Evolutionary conservation across 2,888 invertebrate species (phyloP).

Genomic region (Plebejus argus): DNA sequence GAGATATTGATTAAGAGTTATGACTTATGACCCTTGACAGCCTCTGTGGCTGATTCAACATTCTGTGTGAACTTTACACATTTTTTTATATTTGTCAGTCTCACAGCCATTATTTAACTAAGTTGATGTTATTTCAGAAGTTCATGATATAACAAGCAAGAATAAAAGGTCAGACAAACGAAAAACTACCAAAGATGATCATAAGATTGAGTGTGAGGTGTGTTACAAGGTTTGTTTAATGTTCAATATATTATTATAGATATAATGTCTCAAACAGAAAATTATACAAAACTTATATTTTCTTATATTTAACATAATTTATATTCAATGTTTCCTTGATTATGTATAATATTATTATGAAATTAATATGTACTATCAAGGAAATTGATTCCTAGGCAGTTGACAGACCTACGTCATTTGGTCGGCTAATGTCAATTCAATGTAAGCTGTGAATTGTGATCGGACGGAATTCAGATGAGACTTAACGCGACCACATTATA

Average conservation of each 20-base stretch:
- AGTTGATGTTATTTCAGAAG: constrained; percentile 32
- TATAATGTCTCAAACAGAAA: neutral
- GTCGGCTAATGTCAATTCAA: no score
- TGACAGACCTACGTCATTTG: no score
- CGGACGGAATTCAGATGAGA: no score
- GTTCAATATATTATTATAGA: neutral
- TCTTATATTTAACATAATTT: no score
- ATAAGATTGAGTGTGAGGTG: constrained; percentile 42
- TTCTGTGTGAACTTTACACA: neutral
- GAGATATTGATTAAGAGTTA: no score
- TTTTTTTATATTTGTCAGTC: neutral
- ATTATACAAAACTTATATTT: neutral
- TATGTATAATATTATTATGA: no score
- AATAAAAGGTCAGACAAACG: constrained; percentile 40
- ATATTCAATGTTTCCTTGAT: no score
- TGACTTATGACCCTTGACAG: no score
- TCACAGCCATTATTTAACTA: neutral
- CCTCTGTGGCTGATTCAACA: neutral
- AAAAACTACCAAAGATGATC: constrained; percentile 24
- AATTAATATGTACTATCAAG: no score
- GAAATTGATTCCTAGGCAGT: no score
- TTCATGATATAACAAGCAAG: neutral
- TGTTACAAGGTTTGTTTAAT: constrained; percentile 50
- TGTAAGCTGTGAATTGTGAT: no score
- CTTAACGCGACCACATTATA: no score